Base-by-base conservation (phyloP, 2,797 vertebrate genomes). In the Morus bassanus region DNA sequence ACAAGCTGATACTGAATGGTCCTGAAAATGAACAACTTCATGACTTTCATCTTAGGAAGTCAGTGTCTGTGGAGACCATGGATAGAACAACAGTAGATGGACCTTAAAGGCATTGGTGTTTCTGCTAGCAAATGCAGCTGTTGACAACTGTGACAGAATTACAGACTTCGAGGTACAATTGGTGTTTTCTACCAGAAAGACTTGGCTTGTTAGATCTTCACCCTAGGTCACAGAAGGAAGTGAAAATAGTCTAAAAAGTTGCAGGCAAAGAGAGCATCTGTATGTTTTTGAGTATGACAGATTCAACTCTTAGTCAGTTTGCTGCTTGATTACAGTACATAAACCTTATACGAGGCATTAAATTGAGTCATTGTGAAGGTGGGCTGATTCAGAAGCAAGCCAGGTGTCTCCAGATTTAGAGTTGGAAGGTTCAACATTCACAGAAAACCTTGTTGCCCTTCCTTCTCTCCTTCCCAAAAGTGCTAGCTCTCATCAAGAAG, bases 111-210 rank as follows among this genome's bases (percentile, higher is more conserved):
- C 89, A 92, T 93, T 43, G 84, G 46, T 19, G 60, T 56, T 93
- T 92, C 85, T 94, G 90, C 76, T 89, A 68, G 81, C 68, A 96
- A 96, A 94, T 93, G 75, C 94, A 97, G 80, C 85, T 94, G 79
- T 56, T 93, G 61, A 89, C 76, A 94, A 23, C 23, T 61, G 64
- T 84, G 88, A 75, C 81, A 91, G 70, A 95, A 93, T 88, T 94
- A 94, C 53, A 85, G 83, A 85, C 69, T 84, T 96, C 1, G 24
- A 96, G 91, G 53, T 54, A 96, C 30, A 89, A 82, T 82, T 91
- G 46, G 37, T 46, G 35, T 89, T 95, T 82, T 28, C 60, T 92
- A 94, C 64, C 61, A 80, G 54, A 95, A 97, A 81, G 78, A 74
- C 65, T 54, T 79, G 27, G 2, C 59, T 88, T 78, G 21, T 56